phyloP scores from a whole-genome alignment of 2,888 invertebrate species.

The Venusia cambrica region DNA sequence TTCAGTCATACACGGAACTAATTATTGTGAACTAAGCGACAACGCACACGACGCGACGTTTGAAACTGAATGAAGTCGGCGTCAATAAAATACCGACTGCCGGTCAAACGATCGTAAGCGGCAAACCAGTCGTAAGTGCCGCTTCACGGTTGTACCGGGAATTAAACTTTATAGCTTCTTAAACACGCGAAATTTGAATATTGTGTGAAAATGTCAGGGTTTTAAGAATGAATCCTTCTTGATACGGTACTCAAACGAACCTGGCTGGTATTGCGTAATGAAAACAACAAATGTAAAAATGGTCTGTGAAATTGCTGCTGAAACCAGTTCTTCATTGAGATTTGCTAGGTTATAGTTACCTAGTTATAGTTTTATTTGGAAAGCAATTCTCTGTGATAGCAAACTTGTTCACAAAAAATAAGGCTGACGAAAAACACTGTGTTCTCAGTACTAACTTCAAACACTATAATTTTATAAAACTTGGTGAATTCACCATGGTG shows the following conservation, averaged over 20 bases:
- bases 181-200: conserved; percentile 56
- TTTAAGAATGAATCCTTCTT: conserved; percentile 32
- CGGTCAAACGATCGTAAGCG: too few relatives aligned
- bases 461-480: too few relatives aligned
- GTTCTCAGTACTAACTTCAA: too few relatives aligned
- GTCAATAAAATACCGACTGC: conserved; percentile 29
- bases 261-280: conserved; percentile 28
- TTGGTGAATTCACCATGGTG: background rate
- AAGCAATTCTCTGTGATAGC: too few relatives aligned
- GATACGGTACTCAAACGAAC: conserved; percentile 25
- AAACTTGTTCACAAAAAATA: too few relatives aligned
- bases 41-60: conserved; percentile 27
- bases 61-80: conserved; percentile 45
- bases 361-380: conserved; percentile 3
- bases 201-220: conserved; percentile 40
- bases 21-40: conserved; percentile 36
- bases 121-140: conserved; percentile 43
- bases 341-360: too few relatives aligned
- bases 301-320: conserved; percentile 24
- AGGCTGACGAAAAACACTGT: too few relatives aligned
- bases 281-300: conserved; percentile 27
- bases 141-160: conserved; percentile 52
- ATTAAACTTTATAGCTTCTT: conserved; percentile 56
- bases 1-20: conserved; percentile 32
- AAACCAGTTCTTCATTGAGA: conserved; percentile 6